Conservation (phyloP, 2,113 vertebrate genomes). For the Myrmecobius fasciatus region DNA sequence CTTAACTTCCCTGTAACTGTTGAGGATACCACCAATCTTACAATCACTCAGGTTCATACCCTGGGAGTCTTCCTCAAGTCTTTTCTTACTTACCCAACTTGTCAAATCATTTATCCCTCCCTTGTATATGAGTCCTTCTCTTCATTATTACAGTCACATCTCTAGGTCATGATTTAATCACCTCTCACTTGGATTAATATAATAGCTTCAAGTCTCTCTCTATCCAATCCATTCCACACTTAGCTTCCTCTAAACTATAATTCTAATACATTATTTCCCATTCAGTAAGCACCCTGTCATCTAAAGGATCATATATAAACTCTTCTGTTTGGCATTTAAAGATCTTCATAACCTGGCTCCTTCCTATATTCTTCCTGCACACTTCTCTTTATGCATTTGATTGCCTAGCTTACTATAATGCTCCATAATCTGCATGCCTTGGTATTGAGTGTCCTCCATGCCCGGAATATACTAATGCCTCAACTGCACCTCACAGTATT, state of each 20-base stretch:
- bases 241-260: neutral
- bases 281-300: neutral
- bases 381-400: neutral
- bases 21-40: neutral
- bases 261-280: neutral
- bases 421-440: neutral
- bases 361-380: neutral
- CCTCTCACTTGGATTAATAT: neutral
- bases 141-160: neutral
- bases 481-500: neutral
- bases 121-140: neutral
- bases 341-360: neutral
- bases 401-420: neutral
- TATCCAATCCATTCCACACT: neutral
- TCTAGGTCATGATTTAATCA: neutral
- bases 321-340: neutral
- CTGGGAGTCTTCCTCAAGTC: neutral
- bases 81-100: neutral
- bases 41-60: neutral
- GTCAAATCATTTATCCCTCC: neutral
- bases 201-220: neutral
- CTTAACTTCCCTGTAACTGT: neutral
- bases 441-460: neutral
- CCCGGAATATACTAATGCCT: neutral
- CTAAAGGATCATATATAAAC: neutral